Conservation (phyloP, 2,797 vertebrate species). For the Micromesistius poutassou region DNA sequence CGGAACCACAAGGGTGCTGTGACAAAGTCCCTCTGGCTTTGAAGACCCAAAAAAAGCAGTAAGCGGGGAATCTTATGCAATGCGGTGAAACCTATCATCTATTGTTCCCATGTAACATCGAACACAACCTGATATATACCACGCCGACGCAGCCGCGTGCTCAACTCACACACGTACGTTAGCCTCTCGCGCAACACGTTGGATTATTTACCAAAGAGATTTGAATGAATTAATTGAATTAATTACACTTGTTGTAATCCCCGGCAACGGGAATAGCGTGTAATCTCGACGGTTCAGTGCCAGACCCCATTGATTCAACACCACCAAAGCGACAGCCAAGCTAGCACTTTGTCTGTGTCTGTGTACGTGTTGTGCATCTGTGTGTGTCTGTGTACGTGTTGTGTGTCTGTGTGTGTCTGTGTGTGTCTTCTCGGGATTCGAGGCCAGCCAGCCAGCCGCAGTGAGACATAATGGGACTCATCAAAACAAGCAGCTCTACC, state of each 20-base stretch:
- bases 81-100: not conserved
- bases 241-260: not conserved
- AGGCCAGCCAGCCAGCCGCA: not conserved
- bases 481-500: not conserved
- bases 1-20: not conserved
- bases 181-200: not conserved
- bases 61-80: not conserved
- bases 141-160: not conserved
- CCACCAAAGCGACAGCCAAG: not conserved
- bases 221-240: not conserved
- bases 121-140: not conserved
- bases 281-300: not conserved
- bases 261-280: not conserved
- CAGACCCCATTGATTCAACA: not conserved
- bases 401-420: not conserved
- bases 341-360: not conserved
- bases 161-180: not conserved
- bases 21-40: not conserved
- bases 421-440: not conserved
- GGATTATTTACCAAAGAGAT: not conserved
- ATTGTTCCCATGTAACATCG: not conserved
- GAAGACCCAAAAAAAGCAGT: not conserved
- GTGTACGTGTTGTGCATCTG: too few relatives aligned
- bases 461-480: slow-evolving; percentile 3
- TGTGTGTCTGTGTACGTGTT: not conserved